Evolutionary conservation across 2,888 invertebrate species (phyloP).

Genomic region (Oscheius myriophilus): DNA sequence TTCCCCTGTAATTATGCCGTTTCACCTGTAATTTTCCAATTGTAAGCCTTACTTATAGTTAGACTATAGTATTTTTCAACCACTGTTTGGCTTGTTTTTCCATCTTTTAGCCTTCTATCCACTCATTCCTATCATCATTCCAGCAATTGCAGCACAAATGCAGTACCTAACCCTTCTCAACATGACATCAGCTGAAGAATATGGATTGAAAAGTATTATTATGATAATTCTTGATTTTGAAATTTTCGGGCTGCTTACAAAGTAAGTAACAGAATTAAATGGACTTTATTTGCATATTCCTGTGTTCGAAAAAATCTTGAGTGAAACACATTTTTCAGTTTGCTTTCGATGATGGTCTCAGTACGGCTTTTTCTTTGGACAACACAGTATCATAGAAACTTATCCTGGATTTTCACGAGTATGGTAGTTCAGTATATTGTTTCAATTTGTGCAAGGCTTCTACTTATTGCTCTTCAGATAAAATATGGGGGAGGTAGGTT

Average conservation of each 20-base stretch:
- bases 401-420: conserved; percentile 15
- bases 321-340: conserved; percentile 2
- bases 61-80: too few species aligned
- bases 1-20: too few species aligned
- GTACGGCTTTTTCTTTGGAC: conserved; percentile 12
- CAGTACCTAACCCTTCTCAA: conserved; percentile 14
- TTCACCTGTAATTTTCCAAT: too few species aligned
- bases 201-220: neutral
- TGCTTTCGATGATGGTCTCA: conserved; percentile 9
- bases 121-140: too few species aligned
- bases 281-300: too few species aligned
- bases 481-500: conserved; percentile 13
- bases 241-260: neutral
- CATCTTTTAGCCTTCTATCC: too few species aligned
- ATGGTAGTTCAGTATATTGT: conserved; percentile 3
- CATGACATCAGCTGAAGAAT: conserved; percentile 17
- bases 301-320: neutral
- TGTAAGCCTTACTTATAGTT: too few species aligned
- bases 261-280: too few species aligned
- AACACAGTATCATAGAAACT: conserved; percentile 17
- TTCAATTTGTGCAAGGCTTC: neutral
- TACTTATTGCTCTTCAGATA: conserved; percentile 9
- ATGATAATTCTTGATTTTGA: conserved; percentile 3
- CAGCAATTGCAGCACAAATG: too few species aligned
- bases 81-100: too few species aligned